phyloP scores from a whole-genome alignment of 2,888 invertebrate species.

The Leucoptera coffeella region DNA sequence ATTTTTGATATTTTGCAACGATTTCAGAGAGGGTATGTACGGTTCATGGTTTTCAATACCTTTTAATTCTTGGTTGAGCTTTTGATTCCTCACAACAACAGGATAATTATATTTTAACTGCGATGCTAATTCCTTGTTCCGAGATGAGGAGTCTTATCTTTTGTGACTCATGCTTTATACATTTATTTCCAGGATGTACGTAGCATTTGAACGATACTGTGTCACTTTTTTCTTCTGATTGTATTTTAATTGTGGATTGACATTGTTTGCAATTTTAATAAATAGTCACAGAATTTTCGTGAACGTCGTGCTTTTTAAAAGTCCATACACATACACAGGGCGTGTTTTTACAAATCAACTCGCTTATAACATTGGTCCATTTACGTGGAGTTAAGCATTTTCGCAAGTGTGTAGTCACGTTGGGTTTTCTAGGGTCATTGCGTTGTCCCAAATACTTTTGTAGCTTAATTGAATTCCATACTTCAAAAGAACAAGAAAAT shows the following conservation, averaged over 20 bases:
- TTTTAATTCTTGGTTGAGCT: slow-evolving; percentile 2
- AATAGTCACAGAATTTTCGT: not conserved
- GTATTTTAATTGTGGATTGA: not conserved
- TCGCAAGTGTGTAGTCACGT: slow-evolving; percentile 5
- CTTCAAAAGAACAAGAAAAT: not conserved
- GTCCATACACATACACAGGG: slow-evolving; percentile 4
- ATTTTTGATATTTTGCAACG: slow-evolving; percentile 5
- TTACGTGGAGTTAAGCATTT: too few species aligned
- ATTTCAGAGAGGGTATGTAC: slow-evolving; percentile 4
- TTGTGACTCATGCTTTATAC: slow-evolving; percentile 3
- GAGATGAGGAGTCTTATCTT: slow-evolving; percentile 5
- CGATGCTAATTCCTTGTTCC: slow-evolving; percentile 4
- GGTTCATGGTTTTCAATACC: slow-evolving; percentile 5
- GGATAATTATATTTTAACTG: slow-evolving; percentile 5
- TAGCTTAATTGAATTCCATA: not conserved
- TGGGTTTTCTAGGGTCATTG: not conserved
- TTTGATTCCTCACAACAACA: slow-evolving; percentile 3
- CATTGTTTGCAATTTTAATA: not conserved
- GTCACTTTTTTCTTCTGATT: slow-evolving; percentile 2
- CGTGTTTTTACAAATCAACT: slow-evolving; percentile 5
- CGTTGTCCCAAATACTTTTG: not conserved
- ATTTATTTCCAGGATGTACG: slow-evolving; percentile 3
- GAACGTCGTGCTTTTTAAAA: slow-evolving; percentile 4
- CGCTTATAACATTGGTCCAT: too few species aligned
- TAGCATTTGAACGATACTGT: slow-evolving; percentile 2